phyloP scores from a whole-genome alignment of 2,888 invertebrate genomes.

The Mamestra brassicae region DNA sequence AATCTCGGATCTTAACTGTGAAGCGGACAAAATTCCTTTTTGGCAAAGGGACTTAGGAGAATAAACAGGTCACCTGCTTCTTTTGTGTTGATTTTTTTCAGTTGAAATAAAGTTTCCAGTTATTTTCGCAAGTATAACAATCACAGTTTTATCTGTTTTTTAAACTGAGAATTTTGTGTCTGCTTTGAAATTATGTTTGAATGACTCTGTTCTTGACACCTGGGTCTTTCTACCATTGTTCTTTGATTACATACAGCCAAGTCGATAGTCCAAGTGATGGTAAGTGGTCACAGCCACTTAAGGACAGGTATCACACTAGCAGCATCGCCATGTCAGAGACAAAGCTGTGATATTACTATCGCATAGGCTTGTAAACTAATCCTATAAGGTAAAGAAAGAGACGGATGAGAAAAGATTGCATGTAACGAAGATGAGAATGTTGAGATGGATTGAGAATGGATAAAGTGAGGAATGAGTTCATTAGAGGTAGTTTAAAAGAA shows the following conservation, averaged over 20 bases:
- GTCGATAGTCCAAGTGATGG: too few relatives aligned
- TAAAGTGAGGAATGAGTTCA: too few relatives aligned
- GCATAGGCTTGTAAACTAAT: too few relatives aligned
- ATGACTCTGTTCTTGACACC: background rate
- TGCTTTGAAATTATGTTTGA: background rate
- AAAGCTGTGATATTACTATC: background rate
- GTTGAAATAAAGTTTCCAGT: constrained; percentile 42
- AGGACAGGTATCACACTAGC: too few relatives aligned
- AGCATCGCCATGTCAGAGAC: background rate
- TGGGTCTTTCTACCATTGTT: background rate
- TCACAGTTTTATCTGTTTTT: constrained; percentile 25
- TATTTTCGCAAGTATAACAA: constrained; percentile 19
- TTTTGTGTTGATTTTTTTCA: constrained; percentile 49
- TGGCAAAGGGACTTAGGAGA: constrained; percentile 54
- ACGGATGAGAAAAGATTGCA: too few relatives aligned
- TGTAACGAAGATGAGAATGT: too few relatives aligned
- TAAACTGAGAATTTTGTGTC: background rate
- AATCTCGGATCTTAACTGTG: constrained; percentile 55
- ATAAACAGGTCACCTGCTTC: constrained; percentile 62
- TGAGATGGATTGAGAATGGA: too few relatives aligned
- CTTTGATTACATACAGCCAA: background rate
- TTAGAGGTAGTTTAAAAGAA: too few relatives aligned
- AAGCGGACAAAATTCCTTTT: constrained; percentile 55
- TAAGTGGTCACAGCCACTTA: too few relatives aligned
- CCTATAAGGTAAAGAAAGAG: too few relatives aligned